Percentiles rank a stretch among this genome's conserved stretches.
Evolutionary conservation across 2,888 invertebrate species (phyloP).

Genomic region (Acrobasis consociella): DNA sequence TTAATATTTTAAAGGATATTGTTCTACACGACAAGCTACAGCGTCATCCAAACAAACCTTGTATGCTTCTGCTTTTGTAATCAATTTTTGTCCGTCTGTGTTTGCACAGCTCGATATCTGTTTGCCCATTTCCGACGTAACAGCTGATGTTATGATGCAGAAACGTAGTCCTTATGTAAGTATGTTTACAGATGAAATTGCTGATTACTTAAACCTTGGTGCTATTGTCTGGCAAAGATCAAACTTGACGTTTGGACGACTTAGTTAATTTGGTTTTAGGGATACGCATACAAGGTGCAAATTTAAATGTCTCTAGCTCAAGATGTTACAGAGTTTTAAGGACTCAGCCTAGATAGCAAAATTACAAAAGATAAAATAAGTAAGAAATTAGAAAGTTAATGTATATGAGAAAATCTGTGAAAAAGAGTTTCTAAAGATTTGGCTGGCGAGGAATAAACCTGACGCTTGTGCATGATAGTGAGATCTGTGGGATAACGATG

Average conservation of each 20-base stretch:
- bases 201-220: background rate
- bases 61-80: constrained; percentile 32
- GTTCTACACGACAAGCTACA: background rate
- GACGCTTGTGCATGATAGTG: no score
- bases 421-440: no score
- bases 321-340: no score
- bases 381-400: no score
- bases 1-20: background rate
- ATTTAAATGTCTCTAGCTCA: no score
- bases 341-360: no score
- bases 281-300: background rate
- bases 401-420: no score
- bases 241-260: background rate
- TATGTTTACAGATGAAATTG: constrained; percentile 5
- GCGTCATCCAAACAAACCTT: constrained; percentile 11
- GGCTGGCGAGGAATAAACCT: no score
- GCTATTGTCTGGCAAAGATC: background rate
- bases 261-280: background rate
- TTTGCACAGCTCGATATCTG: constrained; percentile 48
- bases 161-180: constrained; percentile 4
- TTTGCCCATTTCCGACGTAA: constrained; percentile 34
- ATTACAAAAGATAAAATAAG: no score
- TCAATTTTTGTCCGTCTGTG: constrained; percentile 42
- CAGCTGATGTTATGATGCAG: constrained; percentile 15
- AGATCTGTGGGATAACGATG: no score